A percentile compares a stretch with the other conserved stretches of the same genome.
These are phyloP conservation scores for Blera fallax DNA, from an alignment of 2,888 invertebrate genomes.

Conservation along the genomic window DNA sequence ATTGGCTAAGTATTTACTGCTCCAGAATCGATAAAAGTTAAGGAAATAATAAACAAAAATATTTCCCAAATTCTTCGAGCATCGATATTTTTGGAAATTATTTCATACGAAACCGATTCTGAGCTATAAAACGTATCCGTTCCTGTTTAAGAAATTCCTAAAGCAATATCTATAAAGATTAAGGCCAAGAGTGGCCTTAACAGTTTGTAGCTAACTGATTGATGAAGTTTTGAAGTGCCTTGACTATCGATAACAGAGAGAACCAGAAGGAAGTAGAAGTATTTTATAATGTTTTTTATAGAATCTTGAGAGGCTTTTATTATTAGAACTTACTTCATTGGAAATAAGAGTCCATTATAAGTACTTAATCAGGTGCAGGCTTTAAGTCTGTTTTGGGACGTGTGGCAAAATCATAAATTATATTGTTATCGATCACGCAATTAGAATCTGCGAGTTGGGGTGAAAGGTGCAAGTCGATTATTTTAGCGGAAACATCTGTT, in stretches of 20 bases:
- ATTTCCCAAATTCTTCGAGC: neutral
- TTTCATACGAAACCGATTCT: slow-evolving; percentile 5
- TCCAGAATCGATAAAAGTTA: neutral
- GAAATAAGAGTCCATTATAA: neutral
- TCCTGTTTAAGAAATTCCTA: neutral
- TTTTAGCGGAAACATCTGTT: neutral
- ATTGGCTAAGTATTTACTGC: neutral
- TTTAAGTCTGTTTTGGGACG: neutral
- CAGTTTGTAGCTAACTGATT: neutral
- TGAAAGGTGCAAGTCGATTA: neutral
- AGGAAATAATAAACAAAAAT: neutral
- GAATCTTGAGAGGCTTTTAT: neutral
- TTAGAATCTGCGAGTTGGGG: neutral
- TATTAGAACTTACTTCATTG: slow-evolving; percentile 6
- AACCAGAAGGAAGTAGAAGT: neutral
- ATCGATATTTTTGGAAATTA: slow-evolving; percentile 26
- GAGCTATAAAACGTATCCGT: neutral
- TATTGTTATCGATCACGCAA: neutral
- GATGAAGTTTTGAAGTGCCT: neutral
- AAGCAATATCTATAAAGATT: slow-evolving; percentile 17
- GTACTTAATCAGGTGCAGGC: neutral
- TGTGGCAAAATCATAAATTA: neutral
- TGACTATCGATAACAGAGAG: neutral
- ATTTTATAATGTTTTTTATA: neutral
- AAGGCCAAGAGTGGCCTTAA: neutral